Conservation (phyloP, 1,140 invertebrate species). For the Hesperophylax magnus region DNA sequence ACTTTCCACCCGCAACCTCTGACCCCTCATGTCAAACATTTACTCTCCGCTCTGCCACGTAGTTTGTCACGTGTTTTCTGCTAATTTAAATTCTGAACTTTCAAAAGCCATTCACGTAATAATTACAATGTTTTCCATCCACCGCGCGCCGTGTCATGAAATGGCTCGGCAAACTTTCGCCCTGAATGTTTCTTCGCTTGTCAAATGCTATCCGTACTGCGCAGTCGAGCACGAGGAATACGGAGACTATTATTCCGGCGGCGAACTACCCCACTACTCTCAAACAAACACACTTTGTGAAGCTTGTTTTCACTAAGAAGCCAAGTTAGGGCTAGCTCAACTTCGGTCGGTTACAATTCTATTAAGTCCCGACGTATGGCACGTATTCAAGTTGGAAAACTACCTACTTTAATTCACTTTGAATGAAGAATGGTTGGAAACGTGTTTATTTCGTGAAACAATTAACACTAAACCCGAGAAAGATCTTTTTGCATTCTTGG, state of each 20-base stretch:
- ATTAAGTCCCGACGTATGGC: constrained; percentile 22
- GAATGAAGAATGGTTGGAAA: background rate
- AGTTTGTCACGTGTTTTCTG: too few species aligned
- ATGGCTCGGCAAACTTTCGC: constrained; percentile 15
- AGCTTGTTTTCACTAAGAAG: constrained; percentile 36
- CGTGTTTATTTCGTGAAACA: background rate
- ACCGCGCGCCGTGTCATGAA: background rate
- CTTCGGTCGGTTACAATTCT: constrained; percentile 11
- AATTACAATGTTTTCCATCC: background rate
- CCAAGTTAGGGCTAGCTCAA: constrained; percentile 3
- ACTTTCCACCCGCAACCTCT: too few species aligned
- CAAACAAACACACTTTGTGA: constrained; percentile 26
- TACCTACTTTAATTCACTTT: constrained; percentile 2
- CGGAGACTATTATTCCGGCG: constrained; percentile 23
- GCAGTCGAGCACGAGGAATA: background rate
- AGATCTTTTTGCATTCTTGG: too few species aligned
- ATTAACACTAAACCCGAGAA: too few species aligned
- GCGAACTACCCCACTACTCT: constrained; percentile 30
- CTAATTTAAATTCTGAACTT: too few species aligned
- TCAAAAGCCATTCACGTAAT: background rate
- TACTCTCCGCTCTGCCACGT: too few species aligned
- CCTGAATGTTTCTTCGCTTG: constrained; percentile 25
- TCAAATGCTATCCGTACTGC: constrained; percentile 19
- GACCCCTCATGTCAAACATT: too few species aligned
- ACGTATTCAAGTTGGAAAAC: constrained; percentile 5